Evolutionary conservation across 2,888 invertebrate genomes (phyloP), one percentile per base, ranked within the genome.

Genomic region (Thymelicus acteon): DNA sequence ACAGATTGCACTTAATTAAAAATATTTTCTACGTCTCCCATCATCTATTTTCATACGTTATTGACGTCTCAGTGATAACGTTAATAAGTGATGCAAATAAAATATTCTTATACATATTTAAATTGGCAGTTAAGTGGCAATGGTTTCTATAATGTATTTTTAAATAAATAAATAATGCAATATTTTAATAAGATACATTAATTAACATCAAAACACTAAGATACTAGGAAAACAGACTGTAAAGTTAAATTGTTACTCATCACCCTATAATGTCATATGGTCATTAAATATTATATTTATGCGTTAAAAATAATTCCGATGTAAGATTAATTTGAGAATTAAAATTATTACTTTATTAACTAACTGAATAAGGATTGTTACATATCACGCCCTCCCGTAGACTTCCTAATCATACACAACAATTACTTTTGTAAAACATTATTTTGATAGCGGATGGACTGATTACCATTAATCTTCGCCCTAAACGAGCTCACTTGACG

Each of bases 381-480:
- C 40, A 73, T 74, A 79, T 80, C 76, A 77, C 79, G 79, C 81
- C 71, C 82, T 83, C 83, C 85, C 78, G 82, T 80, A 72, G 83
- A 72, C 75, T 76, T 72, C 67, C 76, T 87, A 86, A 87, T 88
- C 85, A 85, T 81, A 79, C 75, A 74, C 80, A 80, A 84, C 82
- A 85, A 85, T 84, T 82, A 87, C 81, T 84, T 83, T 84, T 82
- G 82, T 78, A 82, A 83, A 86, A 86, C 82, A 86, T 89, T 85
- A 87, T 84, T 87, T 80, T 83, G 80, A 83, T 85, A 80, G 80
- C 76, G 73, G 73, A 77, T 78, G 75, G 79, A 76, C 75, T 77
- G 76, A 79, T 72, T 77, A 75, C 74, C 85, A 91, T 92, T 89
- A 90, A 92, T 92, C 92, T 91, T 82, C 82, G 75, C 82, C 79